Conservation (phyloP, 1,140 invertebrate genomes). For the Mesaphorura yosii region DNA sequence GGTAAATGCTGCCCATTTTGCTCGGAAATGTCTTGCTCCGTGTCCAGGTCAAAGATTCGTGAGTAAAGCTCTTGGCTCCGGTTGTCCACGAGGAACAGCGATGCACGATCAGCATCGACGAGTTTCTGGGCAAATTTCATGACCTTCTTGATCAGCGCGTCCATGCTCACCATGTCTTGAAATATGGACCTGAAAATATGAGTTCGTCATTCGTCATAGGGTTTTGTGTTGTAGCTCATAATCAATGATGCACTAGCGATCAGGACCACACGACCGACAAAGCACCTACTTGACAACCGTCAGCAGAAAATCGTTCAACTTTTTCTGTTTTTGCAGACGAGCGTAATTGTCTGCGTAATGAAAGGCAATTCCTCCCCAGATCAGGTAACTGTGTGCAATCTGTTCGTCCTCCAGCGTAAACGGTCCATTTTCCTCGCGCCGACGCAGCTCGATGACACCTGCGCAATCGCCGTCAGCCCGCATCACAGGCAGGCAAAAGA, state of each 20-base stretch:
- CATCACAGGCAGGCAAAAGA: conserved; percentile 43
- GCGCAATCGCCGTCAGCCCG: conserved; percentile 45
- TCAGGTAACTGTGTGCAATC: conserved; percentile 47
- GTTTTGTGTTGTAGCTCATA: no score
- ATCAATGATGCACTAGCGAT: no score
- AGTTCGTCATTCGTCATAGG: no score
- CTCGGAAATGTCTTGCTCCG: conserved; percentile 12
- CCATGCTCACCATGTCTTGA: conserved; percentile 74
- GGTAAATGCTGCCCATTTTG: no score
- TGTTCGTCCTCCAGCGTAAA: conserved; percentile 57
- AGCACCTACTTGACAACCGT: conserved; percentile 45
- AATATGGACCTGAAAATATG: conserved; percentile 47
- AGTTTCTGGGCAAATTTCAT: conserved; percentile 68
- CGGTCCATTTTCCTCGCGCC: conserved; percentile 33
- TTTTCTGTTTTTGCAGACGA: conserved; percentile 41
- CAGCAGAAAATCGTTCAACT: conserved; percentile 47
- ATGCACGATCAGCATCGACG: conserved; percentile 67
- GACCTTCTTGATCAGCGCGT: conserved; percentile 66
- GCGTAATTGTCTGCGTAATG: conserved; percentile 49
- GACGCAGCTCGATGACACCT: conserved; percentile 44
- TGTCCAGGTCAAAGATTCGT: conserved; percentile 50
- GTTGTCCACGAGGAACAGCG: conserved; percentile 60
- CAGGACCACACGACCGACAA: no score
- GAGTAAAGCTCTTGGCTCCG: conserved; percentile 63
- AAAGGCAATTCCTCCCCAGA: conserved; percentile 51